Base-by-base conservation (phyloP, 2,888 invertebrate genomes). In the Parasteatoda lunata region DNA sequence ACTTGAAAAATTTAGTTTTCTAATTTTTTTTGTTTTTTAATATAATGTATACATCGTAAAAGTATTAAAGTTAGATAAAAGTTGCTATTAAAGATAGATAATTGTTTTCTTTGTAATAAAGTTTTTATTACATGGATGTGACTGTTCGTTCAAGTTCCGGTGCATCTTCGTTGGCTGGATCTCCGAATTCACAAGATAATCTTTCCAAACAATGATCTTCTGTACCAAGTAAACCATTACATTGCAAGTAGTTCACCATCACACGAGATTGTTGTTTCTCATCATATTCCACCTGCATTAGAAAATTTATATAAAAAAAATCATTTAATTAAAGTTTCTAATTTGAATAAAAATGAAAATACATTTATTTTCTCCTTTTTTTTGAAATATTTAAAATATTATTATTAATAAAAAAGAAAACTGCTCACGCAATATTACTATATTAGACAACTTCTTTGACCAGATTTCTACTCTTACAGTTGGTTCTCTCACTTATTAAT, bases 131-230 rank as follows among this genome's bases (percentile, higher is more conserved):
- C 90, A 90, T 89, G 13, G 90, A 90, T 5, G 90, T 89, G 45
- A 90, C 90, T 3, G 89, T 89, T 59, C 85, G 84, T 48, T 90
- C 90, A 45, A 90, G 73, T 47, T 89, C 85, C 1, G 88, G 86
- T 4, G 89, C 89, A 15, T 88, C 68, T 51, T 66, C 72, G 72
- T 89, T 88, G 45, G 83, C 85, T 4, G 88, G 88, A 68, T 89
- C 89, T 5, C 86, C 88, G 66, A 90, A 90, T 75, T 90, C 89
- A 69, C 90, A 90, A 7, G 90, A 87, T 59, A 90, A 75, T 76
- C 89, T 84, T 70, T 90, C 90, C 30, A 90, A 71, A 65, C 90
- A 90, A 47, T 90, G 90, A 47, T 90, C 90, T 11, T 88, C 86
- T 2, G 84, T 52, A 30, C 78, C 70, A 9, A 90, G 84, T 54